A percentile compares a stretch with the other conserved stretches of the same genome.
These are phyloP conservation scores for Panurus biarmicus DNA, from an alignment of 2,113 vertebrate species.

Conservation along the genomic window DNA sequence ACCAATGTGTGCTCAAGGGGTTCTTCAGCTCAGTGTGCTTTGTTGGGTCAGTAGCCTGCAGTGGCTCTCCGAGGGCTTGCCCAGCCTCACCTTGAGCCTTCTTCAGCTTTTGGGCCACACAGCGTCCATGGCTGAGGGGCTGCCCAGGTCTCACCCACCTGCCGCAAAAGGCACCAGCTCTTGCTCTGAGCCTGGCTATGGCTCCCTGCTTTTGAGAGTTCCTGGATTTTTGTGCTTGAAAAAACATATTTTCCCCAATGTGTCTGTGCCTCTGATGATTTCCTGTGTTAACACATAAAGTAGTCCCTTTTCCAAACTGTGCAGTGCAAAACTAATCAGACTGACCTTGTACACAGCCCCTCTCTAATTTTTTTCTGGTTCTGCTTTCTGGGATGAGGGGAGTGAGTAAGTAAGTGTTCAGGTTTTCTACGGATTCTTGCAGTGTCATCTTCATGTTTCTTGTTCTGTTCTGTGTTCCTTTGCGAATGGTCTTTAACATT, in stretches of 20 bases:
- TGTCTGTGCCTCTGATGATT: background rate
- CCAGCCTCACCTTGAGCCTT: background rate
- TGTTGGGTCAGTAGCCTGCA: background rate
- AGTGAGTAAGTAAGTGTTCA: background rate
- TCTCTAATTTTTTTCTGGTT: background rate
- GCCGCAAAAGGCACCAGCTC: background rate
- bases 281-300: background rate
- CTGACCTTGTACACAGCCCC: background rate
- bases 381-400: background rate
- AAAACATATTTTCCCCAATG: background rate
- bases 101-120: background rate
- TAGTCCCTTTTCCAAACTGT: background rate
- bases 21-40: background rate
- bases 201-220: background rate
- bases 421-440: background rate
- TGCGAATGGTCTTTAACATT: background rate
- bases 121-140: accelerated
- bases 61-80: background rate
- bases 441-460: background rate
- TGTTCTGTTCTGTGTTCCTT: background rate
- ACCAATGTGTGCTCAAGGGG: background rate
- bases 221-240: background rate
- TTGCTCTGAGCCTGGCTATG: background rate
- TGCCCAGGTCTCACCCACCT: background rate
- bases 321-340: background rate